Percentiles rank a stretch among this genome's conserved stretches.
These are phyloP conservation scores for Hypomesus transpacificus DNA, from an alignment of 2,113 vertebrate species.

Conservation along the genomic window DNA sequence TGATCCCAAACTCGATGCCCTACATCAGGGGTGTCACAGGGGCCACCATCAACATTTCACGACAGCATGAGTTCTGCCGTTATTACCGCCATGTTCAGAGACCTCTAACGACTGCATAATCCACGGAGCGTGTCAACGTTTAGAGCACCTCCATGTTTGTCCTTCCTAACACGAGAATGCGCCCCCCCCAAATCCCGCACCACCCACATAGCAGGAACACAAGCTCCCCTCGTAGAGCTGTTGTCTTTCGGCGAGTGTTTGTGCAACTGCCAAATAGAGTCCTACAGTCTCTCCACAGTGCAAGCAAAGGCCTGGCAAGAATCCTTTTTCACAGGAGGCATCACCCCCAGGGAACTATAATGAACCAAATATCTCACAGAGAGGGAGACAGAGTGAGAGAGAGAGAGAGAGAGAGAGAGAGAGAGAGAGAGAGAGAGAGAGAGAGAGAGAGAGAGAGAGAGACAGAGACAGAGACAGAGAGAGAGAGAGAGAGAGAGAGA, in stretches of 20 bases:
- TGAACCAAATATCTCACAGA: conserved; percentile 45
- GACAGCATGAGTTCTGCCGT: not conserved
- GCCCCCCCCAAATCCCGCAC: no score
- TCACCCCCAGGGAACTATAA: conserved; percentile 56
- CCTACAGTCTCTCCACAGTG: not conserved
- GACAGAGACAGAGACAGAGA: conserved; percentile 1
- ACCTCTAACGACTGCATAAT: not conserved
- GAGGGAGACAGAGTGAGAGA: conserved; percentile 7
- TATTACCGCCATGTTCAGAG: not conserved
- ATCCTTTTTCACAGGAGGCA: conserved; percentile 51
- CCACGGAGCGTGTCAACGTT: not conserved
- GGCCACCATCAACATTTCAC: no score
- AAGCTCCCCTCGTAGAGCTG: not conserved
- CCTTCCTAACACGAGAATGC: not conserved
- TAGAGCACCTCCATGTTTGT: not conserved
- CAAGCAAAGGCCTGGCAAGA: conserved; percentile 34
- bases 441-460: conserved; percentile 21
- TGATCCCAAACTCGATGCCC: no score
- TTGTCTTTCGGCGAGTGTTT: not conserved
- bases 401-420: conserved; percentile 8
- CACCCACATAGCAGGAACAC: no score
- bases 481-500: conserved; percentile 2
- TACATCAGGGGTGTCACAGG: no score
- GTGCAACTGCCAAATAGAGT: not conserved
- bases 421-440: not conserved